phyloP scores from a whole-genome alignment of 2,888 invertebrate genomes.

The Aleiodes testaceus region DNA sequence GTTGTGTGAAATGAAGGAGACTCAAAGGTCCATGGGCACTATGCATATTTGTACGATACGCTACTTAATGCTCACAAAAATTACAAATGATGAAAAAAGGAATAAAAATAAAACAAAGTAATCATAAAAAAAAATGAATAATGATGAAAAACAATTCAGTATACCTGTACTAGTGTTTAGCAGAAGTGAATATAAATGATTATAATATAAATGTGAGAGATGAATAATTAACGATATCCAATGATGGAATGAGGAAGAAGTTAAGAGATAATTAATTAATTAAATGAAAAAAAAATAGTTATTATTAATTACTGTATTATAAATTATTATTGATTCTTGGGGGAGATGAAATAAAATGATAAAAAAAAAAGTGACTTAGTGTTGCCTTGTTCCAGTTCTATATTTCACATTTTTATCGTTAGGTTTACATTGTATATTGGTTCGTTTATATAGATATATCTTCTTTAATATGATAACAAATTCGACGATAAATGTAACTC shows the following conservation, averaged over 20 bases:
- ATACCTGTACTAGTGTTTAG: constrained; percentile 64
- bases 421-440: background rate
- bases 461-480: constrained; percentile 35
- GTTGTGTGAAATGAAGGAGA: constrained; percentile 48
- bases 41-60: constrained; percentile 67
- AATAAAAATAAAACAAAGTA: constrained; percentile 6
- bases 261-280: too few species aligned
- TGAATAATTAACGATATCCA: constrained; percentile 66
- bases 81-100: constrained; percentile 45
- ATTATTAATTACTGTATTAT: constrained; percentile 67
- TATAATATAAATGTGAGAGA: constrained; percentile 69
- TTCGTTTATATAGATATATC: constrained; percentile 40
- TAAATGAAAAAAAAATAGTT: constrained; percentile 23
- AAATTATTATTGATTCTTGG: constrained; percentile 70
- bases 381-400: constrained; percentile 11
- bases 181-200: constrained; percentile 59
- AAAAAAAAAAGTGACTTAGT: constrained; percentile 47
- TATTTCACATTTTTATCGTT: background rate
- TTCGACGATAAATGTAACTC: constrained; percentile 6
- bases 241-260: constrained; percentile 41
- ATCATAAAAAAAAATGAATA: constrained; percentile 21
- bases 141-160: constrained; percentile 57
- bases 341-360: constrained; percentile 65
- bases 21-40: constrained; percentile 61
- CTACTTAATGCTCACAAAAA: constrained; percentile 66